These are phyloP conservation scores for Murina feae DNA, from an alignment of 2,113 vertebrate genomes.

Conservation along the genomic window DNA sequence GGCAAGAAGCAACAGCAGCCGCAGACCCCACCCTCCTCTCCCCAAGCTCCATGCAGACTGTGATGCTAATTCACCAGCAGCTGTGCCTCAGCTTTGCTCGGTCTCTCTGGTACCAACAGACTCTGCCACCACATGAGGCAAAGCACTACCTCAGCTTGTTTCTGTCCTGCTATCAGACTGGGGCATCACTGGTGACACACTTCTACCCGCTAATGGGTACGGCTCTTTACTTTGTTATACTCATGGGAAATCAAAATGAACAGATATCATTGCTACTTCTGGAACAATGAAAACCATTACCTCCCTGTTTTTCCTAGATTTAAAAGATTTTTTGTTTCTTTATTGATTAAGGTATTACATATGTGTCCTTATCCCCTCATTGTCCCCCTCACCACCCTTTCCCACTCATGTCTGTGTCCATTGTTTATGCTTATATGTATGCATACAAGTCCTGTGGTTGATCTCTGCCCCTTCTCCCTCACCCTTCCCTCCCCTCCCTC, in stretches of 20 bases:
- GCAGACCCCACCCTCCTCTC: slow-evolving; percentile 78
- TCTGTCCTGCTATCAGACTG: slow-evolving; percentile 94
- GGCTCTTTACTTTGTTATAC: background rate
- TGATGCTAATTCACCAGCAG: slow-evolving; percentile 88
- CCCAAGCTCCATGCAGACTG: slow-evolving; percentile 82
- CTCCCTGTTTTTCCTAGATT: background rate
- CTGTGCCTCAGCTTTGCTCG: slow-evolving; percentile 87
- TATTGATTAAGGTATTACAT: background rate
- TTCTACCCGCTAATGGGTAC: slow-evolving; percentile 93
- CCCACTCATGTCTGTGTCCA: too few relatives aligned
- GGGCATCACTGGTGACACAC: slow-evolving; percentile 86
- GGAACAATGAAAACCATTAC: background rate
- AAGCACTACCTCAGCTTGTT: slow-evolving; percentile 88
- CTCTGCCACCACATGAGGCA: slow-evolving; percentile 75
- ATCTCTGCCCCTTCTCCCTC: too few relatives aligned
- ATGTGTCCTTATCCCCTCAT: too few relatives aligned
- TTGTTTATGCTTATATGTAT: too few relatives aligned
- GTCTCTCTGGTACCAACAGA: slow-evolving; percentile 91
- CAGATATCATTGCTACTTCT: background rate
- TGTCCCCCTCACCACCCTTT: too few relatives aligned
- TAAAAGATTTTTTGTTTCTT: background rate
- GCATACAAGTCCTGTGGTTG: too few relatives aligned
- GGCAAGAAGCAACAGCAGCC: slow-evolving; percentile 65
- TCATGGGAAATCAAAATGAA: background rate
- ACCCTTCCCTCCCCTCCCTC: too few relatives aligned